phyloP scores from a whole-genome alignment of 1,140 invertebrate species.

The Zaprionus tsacasi region DNA sequence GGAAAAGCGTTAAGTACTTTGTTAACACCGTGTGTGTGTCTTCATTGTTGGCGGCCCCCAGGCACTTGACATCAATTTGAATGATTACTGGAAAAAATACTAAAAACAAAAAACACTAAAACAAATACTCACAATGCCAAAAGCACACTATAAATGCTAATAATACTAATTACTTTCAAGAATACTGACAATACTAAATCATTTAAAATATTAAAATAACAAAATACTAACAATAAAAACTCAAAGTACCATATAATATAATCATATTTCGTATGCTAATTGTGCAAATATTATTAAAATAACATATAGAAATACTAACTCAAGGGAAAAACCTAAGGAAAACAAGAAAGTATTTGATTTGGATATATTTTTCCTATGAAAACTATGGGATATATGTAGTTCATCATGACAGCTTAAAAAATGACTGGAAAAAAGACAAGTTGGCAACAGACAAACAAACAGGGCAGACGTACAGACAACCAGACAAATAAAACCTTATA shows the following conservation, averaged over 20 bases:
- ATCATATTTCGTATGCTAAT: background rate
- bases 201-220: background rate
- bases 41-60: background rate
- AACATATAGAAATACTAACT: too few relatives aligned
- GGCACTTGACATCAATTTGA: background rate
- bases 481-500: too few relatives aligned
- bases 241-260: background rate
- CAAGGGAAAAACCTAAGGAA: too few relatives aligned
- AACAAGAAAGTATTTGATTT: too few relatives aligned
- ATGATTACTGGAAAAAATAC: background rate
- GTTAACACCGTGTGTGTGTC: background rate
- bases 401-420: too few relatives aligned
- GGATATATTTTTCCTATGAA: too few relatives aligned
- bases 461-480: too few relatives aligned
- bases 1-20: constrained; percentile 14
- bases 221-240: too few relatives aligned
- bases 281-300: too few relatives aligned
- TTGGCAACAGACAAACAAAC: too few relatives aligned
- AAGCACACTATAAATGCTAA: background rate
- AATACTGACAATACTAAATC: background rate
- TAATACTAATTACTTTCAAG: background rate
- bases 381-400: too few relatives aligned
- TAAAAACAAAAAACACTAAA: background rate
- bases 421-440: too few relatives aligned
- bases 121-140: background rate